Base-by-base conservation (phyloP, 2,113 vertebrate species). In the Hippocampus abdominalis region DNA sequence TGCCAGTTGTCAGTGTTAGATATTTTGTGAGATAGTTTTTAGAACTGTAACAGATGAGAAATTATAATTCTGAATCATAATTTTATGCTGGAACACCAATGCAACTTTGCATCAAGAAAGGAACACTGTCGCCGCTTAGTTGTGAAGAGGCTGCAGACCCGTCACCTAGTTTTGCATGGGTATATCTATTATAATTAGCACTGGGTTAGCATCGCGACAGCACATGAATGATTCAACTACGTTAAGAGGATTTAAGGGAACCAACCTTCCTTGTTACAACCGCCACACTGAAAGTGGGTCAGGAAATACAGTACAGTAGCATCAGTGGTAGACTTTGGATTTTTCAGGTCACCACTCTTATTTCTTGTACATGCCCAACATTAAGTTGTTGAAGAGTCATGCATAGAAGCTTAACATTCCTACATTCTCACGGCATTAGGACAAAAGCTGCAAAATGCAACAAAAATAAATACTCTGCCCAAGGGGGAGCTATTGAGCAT, bases 151-250 rank as follows among this genome's bases (percentile, higher is more conserved):
- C 69, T 72, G 69, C 66, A 20, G 68, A 74, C 57, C 23, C 3
- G 23, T n/a, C 54, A 57, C 54, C 13, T 18, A 60, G 15, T 57
- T 57, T 68, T 48, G 70, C 27, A 54, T 64, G 44, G 49, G 68
- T 40, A 23, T 56, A 25, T 68, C 77, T 74, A 53, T 76, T 84
- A 81, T 86, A 77, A 84, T 85, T 80, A 77, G 56, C 76, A 74
- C 53, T 44, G 74, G 63, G 39, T 25, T 77, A 70, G 59, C 1
- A 9, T 62, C 18, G 69, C 1, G 63, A 64, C 23, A 23, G 40
- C 42, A 25, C 40, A 85, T 88, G 78, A 86, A 88, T 87, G 84
- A 87, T 87, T 87, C 79, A 86, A 65, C 61, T 40, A 77, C 78
- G 81, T 74, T 8, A 44, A 75, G 74, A 81, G 73, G 61, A 81